Conservation (phyloP, 2,888 invertebrate species). For the Mystacides longicornis region DNA sequence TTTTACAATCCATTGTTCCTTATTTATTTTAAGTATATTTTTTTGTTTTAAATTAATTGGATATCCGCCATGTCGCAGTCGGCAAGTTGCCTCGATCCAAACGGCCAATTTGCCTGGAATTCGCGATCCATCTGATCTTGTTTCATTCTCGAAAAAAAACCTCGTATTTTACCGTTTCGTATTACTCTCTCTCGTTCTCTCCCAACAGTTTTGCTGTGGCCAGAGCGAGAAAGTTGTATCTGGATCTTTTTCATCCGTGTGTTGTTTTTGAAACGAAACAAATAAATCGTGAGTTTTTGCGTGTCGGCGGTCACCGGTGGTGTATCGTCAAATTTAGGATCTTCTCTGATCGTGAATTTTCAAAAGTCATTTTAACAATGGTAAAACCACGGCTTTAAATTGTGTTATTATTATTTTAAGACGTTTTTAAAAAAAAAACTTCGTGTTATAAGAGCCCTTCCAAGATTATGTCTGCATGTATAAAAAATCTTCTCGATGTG, state of each 20-base stretch:
- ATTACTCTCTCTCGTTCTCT: background rate
- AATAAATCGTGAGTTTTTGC: conserved; percentile 2
- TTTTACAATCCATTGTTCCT: background rate
- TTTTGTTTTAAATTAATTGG: background rate
- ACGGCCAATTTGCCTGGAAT: conserved; percentile 15
- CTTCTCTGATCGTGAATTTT: conserved; percentile 15
- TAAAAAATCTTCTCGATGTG: no score
- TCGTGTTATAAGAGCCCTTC: no score
- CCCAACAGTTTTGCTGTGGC: background rate
- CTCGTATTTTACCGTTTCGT: background rate
- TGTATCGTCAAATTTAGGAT: conserved; percentile 19
- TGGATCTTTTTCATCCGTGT: background rate
- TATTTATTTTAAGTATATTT: conserved; percentile 1
- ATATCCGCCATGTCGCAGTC: conserved; percentile 8
- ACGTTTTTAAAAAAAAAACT: no score
- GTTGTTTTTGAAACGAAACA: conserved; percentile 1
- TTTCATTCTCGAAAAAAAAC: background rate
- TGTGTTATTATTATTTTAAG: background rate
- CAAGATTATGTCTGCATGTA: no score
- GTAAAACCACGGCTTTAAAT: conserved; percentile 8
- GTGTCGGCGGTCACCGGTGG: background rate
- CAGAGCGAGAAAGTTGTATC: background rate
- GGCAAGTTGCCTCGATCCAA: conserved; percentile 5
- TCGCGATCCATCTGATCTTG: conserved; percentile 2
- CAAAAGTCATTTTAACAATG: conserved; percentile 19